Evolutionary conservation across 2,888 invertebrate genomes (phyloP), one percentile per base, ranked within the genome.

Genomic region (Julus scandinavius): DNA sequence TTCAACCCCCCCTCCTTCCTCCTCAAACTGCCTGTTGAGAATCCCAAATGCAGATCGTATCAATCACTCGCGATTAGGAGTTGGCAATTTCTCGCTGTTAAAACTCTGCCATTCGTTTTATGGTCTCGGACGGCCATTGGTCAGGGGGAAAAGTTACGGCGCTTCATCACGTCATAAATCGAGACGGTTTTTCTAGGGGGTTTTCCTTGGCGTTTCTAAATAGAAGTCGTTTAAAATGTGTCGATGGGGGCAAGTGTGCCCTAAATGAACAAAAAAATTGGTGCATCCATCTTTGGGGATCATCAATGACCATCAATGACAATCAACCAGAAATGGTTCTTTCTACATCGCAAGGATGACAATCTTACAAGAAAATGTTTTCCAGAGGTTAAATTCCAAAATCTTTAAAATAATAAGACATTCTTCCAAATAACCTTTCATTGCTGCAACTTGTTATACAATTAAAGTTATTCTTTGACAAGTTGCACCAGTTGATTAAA

Each of bases 41-140:
- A 63, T 20, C 20, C 63, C 4, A 20, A 63, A 63, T 63, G 63
- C 63, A 63, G 63, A 63, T 63, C 63, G 63, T 63, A 63, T 63
- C 63, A 63, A 63, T 63, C 63, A 63, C 63, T 13, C 63, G 63
- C 63, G 54, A 63, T 63, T 63, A 63, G 20, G n/a, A n/a, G 20
- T 20, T 63, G 63, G 63, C n/a, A n/a, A 63, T 7, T 15, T 63
- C 63, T 13, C n/a, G 7, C n/a, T 7, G 63, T 20, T 20, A 17
- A 20, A 20, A 63, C 63, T 4, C n/a, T 7, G 54, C 17, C 13
- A 15, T 17, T 13, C 54, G 3, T 54, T 54, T 54, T 54, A 54
- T 54, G 54, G 15, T 11, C 54, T 54, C 4, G 1, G 15, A 17
- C 54, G 17, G 17, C 54, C 54, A 54, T 54, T 54, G 54, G 54